Conservation (phyloP, 2,888 invertebrate genomes). For the Agrotis exclamationis region DNA sequence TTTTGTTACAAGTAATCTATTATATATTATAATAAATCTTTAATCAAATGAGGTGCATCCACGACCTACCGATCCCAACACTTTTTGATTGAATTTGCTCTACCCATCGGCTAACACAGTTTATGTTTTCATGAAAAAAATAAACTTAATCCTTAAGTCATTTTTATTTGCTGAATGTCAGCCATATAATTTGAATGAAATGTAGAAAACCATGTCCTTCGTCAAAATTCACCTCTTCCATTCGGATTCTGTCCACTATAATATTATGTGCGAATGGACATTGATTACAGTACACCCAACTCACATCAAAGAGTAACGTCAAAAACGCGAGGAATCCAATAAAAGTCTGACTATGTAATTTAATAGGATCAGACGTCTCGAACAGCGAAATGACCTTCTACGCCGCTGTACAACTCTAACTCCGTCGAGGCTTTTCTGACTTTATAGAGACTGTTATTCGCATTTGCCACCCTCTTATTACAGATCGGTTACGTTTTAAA, state of each 20-base stretch:
- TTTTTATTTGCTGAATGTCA: background rate
- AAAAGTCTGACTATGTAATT: conserved; percentile 61
- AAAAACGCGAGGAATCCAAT: conserved; percentile 57
- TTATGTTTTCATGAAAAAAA: background rate
- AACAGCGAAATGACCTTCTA: conserved; percentile 49
- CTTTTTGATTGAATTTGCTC: conserved; percentile 27
- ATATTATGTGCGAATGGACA: conserved; percentile 49
- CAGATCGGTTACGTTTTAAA: conserved; percentile 52
- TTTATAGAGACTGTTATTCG: conserved; percentile 59
- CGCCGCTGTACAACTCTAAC: conserved; percentile 49
- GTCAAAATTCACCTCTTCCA: conserved; percentile 19
- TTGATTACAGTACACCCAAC: conserved; percentile 46
- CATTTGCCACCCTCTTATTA: conserved; percentile 57
- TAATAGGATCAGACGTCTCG: conserved; percentile 57
- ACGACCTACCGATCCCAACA: conserved; percentile 11
- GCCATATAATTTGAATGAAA: background rate
- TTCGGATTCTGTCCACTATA: conserved; percentile 17
- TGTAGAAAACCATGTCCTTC: background rate
- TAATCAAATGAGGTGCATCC: conserved; percentile 27
- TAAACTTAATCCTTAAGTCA: no score
- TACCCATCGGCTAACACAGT: background rate
- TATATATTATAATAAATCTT: no score
- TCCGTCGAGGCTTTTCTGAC: conserved; percentile 39
- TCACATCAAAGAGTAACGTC: conserved; percentile 60
- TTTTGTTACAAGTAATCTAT: conserved; percentile 2